Conservation (phyloP, 2,797 vertebrate species). For the Aeoliscus strigatus region DNA sequence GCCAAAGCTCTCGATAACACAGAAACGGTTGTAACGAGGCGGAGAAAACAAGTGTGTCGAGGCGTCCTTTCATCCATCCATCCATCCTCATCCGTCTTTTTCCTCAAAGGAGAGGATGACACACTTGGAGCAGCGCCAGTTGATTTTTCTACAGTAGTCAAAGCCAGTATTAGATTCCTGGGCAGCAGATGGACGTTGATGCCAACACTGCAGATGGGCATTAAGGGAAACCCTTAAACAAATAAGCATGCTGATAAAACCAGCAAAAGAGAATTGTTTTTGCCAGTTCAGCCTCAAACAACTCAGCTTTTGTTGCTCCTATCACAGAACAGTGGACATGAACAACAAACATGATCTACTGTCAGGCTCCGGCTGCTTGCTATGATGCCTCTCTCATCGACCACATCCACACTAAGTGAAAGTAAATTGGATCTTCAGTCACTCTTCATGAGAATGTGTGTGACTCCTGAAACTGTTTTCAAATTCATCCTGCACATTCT, state of each 20-base stretch:
- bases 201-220: conserved; percentile 49
- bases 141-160: conserved; percentile 41
- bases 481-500: too few relatives aligned
- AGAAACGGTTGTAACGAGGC: conserved; percentile 56
- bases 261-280: conserved; percentile 37
- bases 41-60: conserved; percentile 60
- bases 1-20: conserved; percentile 54
- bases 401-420: too few relatives aligned
- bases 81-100: conserved; percentile 45
- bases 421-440: too few relatives aligned
- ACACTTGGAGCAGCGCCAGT: conserved; percentile 54
- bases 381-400: too few relatives aligned
- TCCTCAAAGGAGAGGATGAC: conserved; percentile 57
- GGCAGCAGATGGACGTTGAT: conserved; percentile 58
- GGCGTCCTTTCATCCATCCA: conserved; percentile 57
- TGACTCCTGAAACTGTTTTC: too few relatives aligned
- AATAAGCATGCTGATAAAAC: conserved; percentile 54
- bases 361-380: too few relatives aligned
- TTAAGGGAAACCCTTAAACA: conserved; percentile 61
- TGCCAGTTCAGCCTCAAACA: conserved; percentile 35
- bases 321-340: conserved; percentile 3
- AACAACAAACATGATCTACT: too few relatives aligned
- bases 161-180: conserved; percentile 48
- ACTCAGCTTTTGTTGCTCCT: conserved; percentile 41
- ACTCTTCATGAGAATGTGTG: too few relatives aligned